Percentiles rank a stretch among this genome's conserved stretches.
Conservation (phyloP, 2,888 invertebrate genomes). For the Xanthorhoe designata region DNA sequence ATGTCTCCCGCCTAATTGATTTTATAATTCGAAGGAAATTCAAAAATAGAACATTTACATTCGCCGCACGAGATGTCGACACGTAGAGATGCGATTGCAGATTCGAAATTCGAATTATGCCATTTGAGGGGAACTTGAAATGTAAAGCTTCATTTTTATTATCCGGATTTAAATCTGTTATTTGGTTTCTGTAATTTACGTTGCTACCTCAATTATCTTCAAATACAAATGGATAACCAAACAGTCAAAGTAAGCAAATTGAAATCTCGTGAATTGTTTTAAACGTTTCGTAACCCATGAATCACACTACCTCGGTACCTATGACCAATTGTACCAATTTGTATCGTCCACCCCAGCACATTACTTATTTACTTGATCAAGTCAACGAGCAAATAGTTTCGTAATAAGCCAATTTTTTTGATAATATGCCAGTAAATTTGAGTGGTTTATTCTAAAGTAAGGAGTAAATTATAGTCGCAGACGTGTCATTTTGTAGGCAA, state of each 20-base stretch:
- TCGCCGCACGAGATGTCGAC: slow-evolving; percentile 60
- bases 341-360: slow-evolving; percentile 65
- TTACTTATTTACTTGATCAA: slow-evolving; percentile 83
- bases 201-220: not conserved
- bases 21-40: slow-evolving; percentile 71
- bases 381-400: slow-evolving; percentile 75
- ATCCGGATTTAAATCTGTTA: slow-evolving; percentile 30
- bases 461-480: slow-evolving; percentile 71
- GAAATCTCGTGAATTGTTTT: not conserved
- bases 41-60: slow-evolving; percentile 67
- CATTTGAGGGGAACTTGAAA: slow-evolving; percentile 36
- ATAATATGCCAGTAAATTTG: slow-evolving; percentile 63
- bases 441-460: slow-evolving; percentile 63
- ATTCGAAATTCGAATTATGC: slow-evolving; percentile 39
- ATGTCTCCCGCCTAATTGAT: slow-evolving; percentile 70
- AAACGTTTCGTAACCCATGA: slow-evolving; percentile 16
- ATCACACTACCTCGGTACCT: slow-evolving; percentile 30
- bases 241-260: too few species aligned
- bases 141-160: slow-evolving; percentile 36
- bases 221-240: too few species aligned
- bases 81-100: slow-evolving; percentile 56
- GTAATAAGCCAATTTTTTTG: slow-evolving; percentile 83
- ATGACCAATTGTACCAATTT: slow-evolving; percentile 75
- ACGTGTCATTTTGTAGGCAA: slow-evolving; percentile 77
- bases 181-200: not conserved